Evolutionary conservation across 1,140 invertebrate genomes (phyloP), one percentile per base, ranked within the genome.

Genomic region (Plodia interpunctella): DNA sequence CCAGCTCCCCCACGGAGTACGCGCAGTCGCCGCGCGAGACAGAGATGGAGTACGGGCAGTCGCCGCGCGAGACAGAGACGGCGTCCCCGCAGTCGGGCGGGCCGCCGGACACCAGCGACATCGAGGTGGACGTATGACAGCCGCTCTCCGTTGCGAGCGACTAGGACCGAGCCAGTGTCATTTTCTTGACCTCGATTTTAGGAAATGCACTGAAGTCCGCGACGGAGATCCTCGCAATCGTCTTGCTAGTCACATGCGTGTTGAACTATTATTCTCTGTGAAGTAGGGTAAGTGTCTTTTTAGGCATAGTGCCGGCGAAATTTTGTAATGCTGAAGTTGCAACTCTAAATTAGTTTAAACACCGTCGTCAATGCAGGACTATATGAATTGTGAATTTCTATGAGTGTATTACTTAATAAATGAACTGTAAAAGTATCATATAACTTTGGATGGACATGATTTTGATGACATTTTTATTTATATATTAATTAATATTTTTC

Each of bases 121-220:
- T 87, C 25, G 89, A 90, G 66, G 72, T 90, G 9, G 89, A 90
- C 70, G 79, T 88, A 88, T 90, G 87, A 90, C 87, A 86, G 62
- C 66, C 71, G 59, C 68, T 78, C 19, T 64, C 69, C 57, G 50
- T 78, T 17, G 68, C 68, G 57, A 74, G 74, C 73, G 79, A 85
- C 77, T 81, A 84, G 78, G 68, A 65, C 32, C 54, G 51, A 15
- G 49, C 57, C 35, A 51, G 15, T 51, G 61, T 65, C 57, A 55
- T 55, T 38, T 49, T 66, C 49, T 57, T 68, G 62, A 64, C 60
- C 55, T 57, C 25, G n/a, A 18, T 57, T 15, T 51, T 49, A 13
- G 18, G 57, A 38, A 54, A 35, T 59, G 32, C 25, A 18, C 28
- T 68, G 49, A 53, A 60, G 18, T 57, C 32, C n/a, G 35, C 30